These are phyloP conservation scores for Seriola dumerili DNA, from an alignment of 2,113 vertebrate species.

Conservation along the genomic window DNA sequence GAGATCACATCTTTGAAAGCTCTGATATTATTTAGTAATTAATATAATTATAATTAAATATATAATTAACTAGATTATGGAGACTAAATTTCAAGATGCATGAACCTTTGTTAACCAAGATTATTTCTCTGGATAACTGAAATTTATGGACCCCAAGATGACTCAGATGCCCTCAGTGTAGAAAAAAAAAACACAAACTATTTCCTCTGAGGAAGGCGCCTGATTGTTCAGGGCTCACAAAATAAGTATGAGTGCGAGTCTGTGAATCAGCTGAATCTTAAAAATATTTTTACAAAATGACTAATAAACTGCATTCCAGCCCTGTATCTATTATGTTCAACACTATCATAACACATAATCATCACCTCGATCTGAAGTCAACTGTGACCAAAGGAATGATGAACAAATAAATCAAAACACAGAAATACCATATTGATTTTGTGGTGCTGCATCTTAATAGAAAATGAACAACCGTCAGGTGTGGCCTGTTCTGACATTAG, in stretches of 20 bases:
- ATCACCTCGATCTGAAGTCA: neutral
- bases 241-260: neutral
- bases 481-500: constrained; percentile 8
- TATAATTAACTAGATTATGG: neutral
- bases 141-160: neutral
- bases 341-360: neutral
- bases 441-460: neutral
- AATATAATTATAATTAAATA: too few relatives aligned
- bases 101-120: neutral
- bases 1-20: constrained; percentile 10
- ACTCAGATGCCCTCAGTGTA: neutral
- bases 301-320: too few relatives aligned
- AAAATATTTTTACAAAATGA: neutral
- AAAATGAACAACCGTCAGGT: neutral
- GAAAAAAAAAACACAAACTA: neutral
- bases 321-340: neutral
- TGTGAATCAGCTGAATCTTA: neutral
- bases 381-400: neutral
- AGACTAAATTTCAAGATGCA: neutral
- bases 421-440: neutral
- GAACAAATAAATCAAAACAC: neutral
- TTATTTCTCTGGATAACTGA: neutral
- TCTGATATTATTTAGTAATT: neutral
- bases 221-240: neutral
- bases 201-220: neutral